These are phyloP conservation scores for Neogobius melanostomus DNA, from an alignment of 2,113 vertebrate genomes.

Conservation along the genomic window DNA sequence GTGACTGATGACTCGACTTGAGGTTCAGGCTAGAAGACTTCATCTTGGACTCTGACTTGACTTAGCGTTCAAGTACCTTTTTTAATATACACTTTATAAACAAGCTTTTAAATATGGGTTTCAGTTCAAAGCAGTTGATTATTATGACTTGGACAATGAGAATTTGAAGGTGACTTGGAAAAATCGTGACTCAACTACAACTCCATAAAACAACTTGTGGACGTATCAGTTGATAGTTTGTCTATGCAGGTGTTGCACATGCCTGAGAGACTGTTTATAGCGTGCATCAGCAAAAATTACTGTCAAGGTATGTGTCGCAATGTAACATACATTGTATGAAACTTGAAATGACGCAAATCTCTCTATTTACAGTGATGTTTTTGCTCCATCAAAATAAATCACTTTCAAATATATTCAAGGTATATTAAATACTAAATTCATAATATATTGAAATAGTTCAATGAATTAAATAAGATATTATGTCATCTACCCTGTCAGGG, in stretches of 20 bases:
- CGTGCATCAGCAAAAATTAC: neutral
- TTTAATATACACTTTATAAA: too few relatives aligned
- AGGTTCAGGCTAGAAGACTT: too few relatives aligned
- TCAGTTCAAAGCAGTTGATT: too few relatives aligned
- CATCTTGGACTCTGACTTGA: too few relatives aligned
- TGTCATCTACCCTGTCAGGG: constrained; percentile 17
- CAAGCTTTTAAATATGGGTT: too few relatives aligned
- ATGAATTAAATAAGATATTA: neutral
- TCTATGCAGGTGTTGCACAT: constrained; percentile 53
- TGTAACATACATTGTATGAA: neutral
- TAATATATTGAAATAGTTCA: neutral
- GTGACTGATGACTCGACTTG: too few relatives aligned
- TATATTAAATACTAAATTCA: constrained; percentile 13
- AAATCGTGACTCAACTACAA: too few relatives aligned
- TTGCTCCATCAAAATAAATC: constrained; percentile 27
- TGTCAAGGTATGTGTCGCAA: constrained; percentile 38
- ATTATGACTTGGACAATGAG: too few relatives aligned
- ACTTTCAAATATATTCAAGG: constrained; percentile 39
- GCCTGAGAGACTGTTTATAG: neutral
- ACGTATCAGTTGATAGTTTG: neutral
- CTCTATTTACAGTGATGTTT: constrained; percentile 37
- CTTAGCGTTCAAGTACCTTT: too few relatives aligned
- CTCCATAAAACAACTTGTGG: too few relatives aligned
- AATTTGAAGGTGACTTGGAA: too few relatives aligned
- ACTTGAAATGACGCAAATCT: neutral